Evolutionary conservation across 2,888 invertebrate genomes (phyloP).

Genomic region (Syrista parreyssii): DNA sequence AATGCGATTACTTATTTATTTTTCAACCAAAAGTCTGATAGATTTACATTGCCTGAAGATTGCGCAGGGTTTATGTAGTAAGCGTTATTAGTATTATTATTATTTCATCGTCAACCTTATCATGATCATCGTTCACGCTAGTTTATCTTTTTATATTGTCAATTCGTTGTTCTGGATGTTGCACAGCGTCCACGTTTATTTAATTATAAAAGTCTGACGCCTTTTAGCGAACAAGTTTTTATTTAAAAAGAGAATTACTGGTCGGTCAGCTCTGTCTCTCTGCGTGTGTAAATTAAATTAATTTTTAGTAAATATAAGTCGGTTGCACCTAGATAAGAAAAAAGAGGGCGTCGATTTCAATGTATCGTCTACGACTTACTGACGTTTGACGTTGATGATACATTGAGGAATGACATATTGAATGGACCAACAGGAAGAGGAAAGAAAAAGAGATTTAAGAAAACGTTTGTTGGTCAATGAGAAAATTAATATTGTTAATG

Average conservation of each 20-base stretch:
- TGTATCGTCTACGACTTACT: not conserved
- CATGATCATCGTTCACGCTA: not conserved
- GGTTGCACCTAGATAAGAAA: not conserved
- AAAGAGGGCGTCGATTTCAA: not conserved
- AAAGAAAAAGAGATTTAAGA: not conserved
- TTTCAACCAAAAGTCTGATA: slow-evolving; percentile 42
- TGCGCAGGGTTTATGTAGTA: not conserved
- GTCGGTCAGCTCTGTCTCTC: not conserved
- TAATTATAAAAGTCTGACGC: slow-evolving; percentile 37
- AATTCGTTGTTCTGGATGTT: not conserved
- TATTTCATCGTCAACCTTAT: not conserved
- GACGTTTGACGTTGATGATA: not conserved
- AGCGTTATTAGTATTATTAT: not conserved
- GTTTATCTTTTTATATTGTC: not conserved
- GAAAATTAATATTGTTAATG: not conserved
- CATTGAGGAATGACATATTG: not conserved
- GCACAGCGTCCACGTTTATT: slow-evolving; percentile 13
- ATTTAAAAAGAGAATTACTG: not conserved
- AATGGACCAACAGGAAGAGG: not conserved
- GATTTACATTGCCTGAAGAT: slow-evolving; percentile 34
- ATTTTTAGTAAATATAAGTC: slow-evolving; percentile 24
- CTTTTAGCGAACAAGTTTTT: slow-evolving; percentile 23
- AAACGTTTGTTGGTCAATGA: not conserved
- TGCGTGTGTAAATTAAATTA: not conserved
- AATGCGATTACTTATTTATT: slow-evolving; percentile 28